These are phyloP conservation scores for Mythimna pallens DNA, from an alignment of 2,888 invertebrate species.

Conservation along the genomic window DNA sequence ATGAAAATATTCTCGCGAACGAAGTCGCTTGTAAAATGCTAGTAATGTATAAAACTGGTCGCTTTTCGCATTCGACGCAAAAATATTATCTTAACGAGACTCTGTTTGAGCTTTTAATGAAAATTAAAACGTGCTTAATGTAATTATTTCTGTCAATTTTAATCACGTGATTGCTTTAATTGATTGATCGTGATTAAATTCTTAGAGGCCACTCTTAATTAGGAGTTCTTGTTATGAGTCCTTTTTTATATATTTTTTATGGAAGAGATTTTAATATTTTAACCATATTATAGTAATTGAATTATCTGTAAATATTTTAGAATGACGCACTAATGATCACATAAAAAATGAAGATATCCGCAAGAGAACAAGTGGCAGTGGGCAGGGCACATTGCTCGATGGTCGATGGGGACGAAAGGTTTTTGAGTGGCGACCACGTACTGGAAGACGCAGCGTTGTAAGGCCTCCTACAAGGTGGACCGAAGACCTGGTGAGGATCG, in stretches of 20 bases:
- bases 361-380: too few relatives aligned
- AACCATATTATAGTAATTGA: neutral
- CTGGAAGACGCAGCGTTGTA: too few relatives aligned
- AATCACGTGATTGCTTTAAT: conserved; percentile 28
- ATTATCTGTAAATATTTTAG: neutral
- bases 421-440: too few relatives aligned
- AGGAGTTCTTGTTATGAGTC: neutral
- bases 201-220: conserved; percentile 13
- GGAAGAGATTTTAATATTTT: neutral
- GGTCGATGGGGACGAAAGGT: too few relatives aligned
- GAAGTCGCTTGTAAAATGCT: too few relatives aligned
- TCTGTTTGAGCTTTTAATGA: conserved; percentile 25
- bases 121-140: conserved; percentile 31
- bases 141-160: conserved; percentile 55
- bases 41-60: neutral
- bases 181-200: conserved; percentile 14
- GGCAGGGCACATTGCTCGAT: too few relatives aligned
- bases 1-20: too few relatives aligned
- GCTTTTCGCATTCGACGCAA: neutral
- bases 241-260: neutral
- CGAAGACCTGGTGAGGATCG: too few relatives aligned
- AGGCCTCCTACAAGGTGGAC: too few relatives aligned
- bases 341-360: too few relatives aligned
- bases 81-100: conserved; percentile 23
- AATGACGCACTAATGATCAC: too few relatives aligned